phyloP scores from a whole-genome alignment of 2,888 invertebrate species.

The Orchesella flavescens region DNA sequence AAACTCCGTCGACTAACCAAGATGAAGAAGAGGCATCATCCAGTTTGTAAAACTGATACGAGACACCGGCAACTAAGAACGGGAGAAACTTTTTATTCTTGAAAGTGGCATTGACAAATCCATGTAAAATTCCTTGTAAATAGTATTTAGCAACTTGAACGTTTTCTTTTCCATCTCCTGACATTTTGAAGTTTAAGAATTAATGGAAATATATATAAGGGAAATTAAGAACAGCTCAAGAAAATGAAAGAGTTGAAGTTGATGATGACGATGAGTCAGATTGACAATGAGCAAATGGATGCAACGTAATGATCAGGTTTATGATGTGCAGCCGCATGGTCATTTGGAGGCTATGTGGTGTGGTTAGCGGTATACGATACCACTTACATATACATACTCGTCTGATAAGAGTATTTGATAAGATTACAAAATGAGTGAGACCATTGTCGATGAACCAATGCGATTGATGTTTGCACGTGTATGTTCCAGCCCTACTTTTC shows the following conservation, averaged over 20 bases:
- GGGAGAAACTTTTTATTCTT: conserved; percentile 28
- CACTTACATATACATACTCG: no score
- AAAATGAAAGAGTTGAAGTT: not conserved
- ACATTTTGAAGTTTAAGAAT: conserved; percentile 5
- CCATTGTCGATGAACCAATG: no score
- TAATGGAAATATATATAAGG: no score
- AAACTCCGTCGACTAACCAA: not conserved
- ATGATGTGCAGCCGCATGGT: no score
- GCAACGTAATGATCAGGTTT: no score
- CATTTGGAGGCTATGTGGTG: no score
- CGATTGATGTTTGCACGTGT: no score
- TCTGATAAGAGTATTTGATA: no score
- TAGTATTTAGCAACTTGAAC: conserved; percentile 44
- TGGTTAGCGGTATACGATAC: no score
- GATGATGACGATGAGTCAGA: not conserved
- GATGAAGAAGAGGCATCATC: not conserved
- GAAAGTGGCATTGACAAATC: conserved; percentile 24
- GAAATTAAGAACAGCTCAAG: not conserved
- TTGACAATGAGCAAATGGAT: not conserved
- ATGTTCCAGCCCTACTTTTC: no score
- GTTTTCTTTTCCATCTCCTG: conserved; percentile 28
- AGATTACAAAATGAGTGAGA: no score
- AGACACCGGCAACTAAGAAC: not conserved
- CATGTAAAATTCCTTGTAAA: conserved; percentile 9
- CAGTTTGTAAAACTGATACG: conserved; percentile 20